Base-by-base conservation (phyloP, 2,888 invertebrate genomes). In the Xestia c-nigrum region DNA sequence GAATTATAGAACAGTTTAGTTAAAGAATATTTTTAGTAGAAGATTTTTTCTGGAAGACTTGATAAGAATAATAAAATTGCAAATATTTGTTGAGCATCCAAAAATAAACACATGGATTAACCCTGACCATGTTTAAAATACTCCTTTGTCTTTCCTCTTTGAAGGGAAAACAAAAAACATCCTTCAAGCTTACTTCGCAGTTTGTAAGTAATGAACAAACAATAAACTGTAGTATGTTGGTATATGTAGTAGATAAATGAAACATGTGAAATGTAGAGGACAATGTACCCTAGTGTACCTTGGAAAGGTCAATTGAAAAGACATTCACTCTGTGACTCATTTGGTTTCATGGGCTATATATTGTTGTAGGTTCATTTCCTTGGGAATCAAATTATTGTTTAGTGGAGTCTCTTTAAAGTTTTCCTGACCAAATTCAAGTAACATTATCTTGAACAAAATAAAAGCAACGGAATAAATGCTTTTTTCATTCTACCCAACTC, bases 111-210 rank as follows among this genome's bases (percentile, higher is more conserved):
- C 64, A 38, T 47, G 43, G 31, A 74, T 73, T 84, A 74, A 86
- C 68, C 71, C 72, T 78, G 68, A 43, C 47, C n/a, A 73, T 55
- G 16, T 55, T 21, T 31, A 65, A n/a, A 72, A 65, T 38, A 61
- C 4, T 4, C 59, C 47, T 70, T 78, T 80, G 85, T 67, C 47
- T 84, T 84, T 71, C 72, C 74, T 86, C 81, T 73, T 87, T 73
- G 1, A 31, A 70, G 59, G 24, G 61, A 76, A 71, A 72, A 87
- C 66, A 87, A 87, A 78, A 82, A 88, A 77, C 52, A 78, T 76
- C 77, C 85, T 79, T 78, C 76, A 78, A 59, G 47, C 19, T 78
- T 31, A 77, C 72, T 75, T 76, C 1, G 50, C 59, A 65, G 73
- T 81, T 71, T 65, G 12, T 74, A 57, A 52, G 21, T 78, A 71